Evolutionary conservation across 2,797 vertebrate species (phyloP), one percentile per base, ranked within the genome.

Genomic region (Falco berigora): DNA sequence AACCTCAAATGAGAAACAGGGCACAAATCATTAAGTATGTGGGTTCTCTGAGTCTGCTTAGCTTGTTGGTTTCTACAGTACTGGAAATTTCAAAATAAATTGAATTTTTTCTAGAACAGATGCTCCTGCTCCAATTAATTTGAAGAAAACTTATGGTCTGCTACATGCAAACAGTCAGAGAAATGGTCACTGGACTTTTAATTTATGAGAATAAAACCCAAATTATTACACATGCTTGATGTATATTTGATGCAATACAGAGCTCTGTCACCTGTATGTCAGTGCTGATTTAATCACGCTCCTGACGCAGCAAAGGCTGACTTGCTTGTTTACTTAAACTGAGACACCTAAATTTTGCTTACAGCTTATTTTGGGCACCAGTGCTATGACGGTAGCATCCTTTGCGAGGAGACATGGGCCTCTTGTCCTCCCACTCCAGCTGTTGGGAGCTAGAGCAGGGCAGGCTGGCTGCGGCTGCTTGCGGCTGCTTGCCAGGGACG

Each of bases 41-140:
- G 28, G 32, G 18, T 67, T 89, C 24, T 80, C 56, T 1, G 2
- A 62, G 46, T 34, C 50, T 84, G 50, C 38, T 86, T 44, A 64
- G 8, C 34, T 56, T 90, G 44, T 66, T 69, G 55, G n/a, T 84
- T 92, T 88, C 71, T 90, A 50, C 34, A 3, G 24, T 52, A 56
- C 40, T 64, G 55, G 46, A 74, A 80, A 67, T 67, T 76, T 77
- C 58, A 1, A 76, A 82, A 89, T 53, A 0, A 42, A 25, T 23
- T 58, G 0, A 73, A 5, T 61, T n/a, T 86, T 68, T 93, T 89
- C 36, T 76, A 38, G 32, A 94, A 79, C 63, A 92, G 47, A 82
- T 85, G 67, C 40, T 81, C 53, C 77, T 77, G 15, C 36, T 72
- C 40, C 81, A 90, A 91, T 77, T 92, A 88, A 87, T 83, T 74